These are phyloP conservation scores for Asobara japonica DNA, from an alignment of 1,140 invertebrate species.

Conservation along the genomic window DNA sequence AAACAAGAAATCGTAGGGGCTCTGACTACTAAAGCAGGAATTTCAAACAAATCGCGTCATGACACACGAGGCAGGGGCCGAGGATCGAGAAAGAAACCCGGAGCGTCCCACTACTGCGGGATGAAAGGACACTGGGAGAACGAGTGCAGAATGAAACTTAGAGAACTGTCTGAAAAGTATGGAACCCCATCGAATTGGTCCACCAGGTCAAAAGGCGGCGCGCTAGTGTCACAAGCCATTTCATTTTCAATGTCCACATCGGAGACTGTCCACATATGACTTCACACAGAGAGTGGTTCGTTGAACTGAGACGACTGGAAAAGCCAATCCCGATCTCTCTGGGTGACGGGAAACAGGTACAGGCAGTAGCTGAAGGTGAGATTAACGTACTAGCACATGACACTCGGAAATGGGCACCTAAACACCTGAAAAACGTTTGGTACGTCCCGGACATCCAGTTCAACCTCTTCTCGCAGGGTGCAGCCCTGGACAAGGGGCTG, in stretches of 20 bases:
- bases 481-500: neutral
- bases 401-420: conserved; percentile 27
- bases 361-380: conserved; percentile 26
- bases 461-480: conserved; percentile 18
- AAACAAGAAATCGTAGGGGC: neutral
- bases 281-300: conserved; percentile 23
- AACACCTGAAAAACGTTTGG: conserved; percentile 50
- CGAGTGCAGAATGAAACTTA: neutral
- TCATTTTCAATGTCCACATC: neutral
- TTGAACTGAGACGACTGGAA: neutral
- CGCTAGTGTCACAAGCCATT: neutral
- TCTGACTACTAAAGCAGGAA: neutral
- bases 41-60: neutral
- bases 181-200: neutral
- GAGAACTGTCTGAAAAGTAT: neutral
- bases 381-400: conserved; percentile 14
- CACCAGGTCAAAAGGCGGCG: conserved; percentile 12
- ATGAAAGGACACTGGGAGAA: conserved; percentile 27
- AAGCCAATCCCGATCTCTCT: conserved; percentile 16
- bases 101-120: conserved; percentile 7
- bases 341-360: conserved; percentile 29
- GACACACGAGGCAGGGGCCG: neutral
- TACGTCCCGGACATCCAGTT: conserved; percentile 48
- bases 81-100: conserved; percentile 4
- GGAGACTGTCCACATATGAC: conserved; percentile 25